phyloP scores from a whole-genome alignment of 2,797 vertebrate species.

The Nyctibius grandis region DNA sequence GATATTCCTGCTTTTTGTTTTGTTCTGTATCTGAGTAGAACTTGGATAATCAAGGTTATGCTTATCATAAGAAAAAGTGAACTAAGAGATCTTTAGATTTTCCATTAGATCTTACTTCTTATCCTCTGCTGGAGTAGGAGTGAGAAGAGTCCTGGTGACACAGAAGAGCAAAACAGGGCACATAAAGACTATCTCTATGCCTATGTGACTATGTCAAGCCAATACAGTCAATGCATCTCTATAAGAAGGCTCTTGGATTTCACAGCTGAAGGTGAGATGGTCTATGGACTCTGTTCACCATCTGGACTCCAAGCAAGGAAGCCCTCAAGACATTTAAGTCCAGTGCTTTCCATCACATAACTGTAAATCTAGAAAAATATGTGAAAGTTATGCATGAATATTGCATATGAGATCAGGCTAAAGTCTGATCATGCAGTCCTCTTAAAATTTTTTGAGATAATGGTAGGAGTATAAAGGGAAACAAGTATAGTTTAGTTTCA shows the following conservation, averaged over 20 bases:
- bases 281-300: not conserved
- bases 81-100: not conserved
- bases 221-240: not conserved
- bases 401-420: not conserved
- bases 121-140: not conserved
- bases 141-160: not conserved
- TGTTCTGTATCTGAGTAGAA: not conserved
- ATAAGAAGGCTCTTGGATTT: not conserved
- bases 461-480: not conserved
- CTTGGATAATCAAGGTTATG: not conserved
- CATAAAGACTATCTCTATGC: not conserved
- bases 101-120: not conserved
- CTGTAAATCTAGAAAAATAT: not conserved
- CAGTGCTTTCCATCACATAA: not conserved
- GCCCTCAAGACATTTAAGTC: not conserved
- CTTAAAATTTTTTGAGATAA: not conserved
- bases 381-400: not conserved
- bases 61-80: not conserved
- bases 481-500: not conserved
- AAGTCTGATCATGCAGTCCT: not conserved
- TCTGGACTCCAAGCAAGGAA: not conserved
- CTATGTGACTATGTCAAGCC: not conserved
- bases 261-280: not conserved
- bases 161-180: not conserved
- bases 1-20: not conserved